Evolutionary conservation across 2,113 vertebrate genomes (phyloP).

Genomic region (Brienomyrus longianalis): DNA sequence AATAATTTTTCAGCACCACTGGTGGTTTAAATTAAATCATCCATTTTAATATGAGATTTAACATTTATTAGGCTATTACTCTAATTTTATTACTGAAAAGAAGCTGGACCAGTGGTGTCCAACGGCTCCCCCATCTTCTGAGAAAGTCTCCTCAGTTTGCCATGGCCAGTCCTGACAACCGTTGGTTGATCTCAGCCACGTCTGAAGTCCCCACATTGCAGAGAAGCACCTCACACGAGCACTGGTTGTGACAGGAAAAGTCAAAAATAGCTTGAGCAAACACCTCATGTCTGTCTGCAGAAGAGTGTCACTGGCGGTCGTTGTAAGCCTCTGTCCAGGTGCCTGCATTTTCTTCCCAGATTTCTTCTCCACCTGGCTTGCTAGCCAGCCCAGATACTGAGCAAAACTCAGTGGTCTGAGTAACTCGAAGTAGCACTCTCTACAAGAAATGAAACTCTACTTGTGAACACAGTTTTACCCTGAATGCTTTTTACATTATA

Average conservation of each 20-base stretch:
- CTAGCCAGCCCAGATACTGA: neutral
- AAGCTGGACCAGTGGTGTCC: neutral
- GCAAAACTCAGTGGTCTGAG: neutral
- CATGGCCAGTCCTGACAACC: neutral
- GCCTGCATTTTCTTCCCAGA: neutral
- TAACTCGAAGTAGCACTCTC: neutral
- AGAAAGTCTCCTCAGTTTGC: neutral
- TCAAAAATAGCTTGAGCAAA: neutral
- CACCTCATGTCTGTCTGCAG: neutral
- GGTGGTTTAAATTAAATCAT: neutral
- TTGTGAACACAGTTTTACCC: neutral
- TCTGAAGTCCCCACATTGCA: neutral
- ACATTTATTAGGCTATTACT: neutral
- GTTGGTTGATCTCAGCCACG: neutral
- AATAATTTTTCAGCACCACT: neutral
- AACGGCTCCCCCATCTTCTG: neutral
- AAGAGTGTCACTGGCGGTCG: neutral
- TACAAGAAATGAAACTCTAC: neutral
- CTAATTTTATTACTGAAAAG: neutral
- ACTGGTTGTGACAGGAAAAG: neutral
- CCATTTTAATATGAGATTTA: neutral
- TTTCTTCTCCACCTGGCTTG: neutral
- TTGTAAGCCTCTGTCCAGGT: neutral
- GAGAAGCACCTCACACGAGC: neutral
- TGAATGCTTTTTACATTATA: neutral